These are phyloP conservation scores for Xestia ashworthii DNA, from an alignment of 2,888 invertebrate genomes.

Conservation along the genomic window DNA sequence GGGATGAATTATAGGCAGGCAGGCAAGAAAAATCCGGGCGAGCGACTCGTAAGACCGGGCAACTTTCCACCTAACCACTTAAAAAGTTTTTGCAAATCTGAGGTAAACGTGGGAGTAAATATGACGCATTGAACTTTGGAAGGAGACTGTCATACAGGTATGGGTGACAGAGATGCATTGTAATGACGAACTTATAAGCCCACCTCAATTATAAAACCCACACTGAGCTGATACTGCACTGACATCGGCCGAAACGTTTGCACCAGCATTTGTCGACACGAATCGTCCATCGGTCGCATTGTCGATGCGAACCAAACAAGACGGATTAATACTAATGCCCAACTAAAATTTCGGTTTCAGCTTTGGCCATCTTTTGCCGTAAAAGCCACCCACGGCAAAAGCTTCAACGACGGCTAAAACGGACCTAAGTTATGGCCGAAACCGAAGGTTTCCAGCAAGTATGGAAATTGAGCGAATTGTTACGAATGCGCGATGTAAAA, in stretches of 20 bases:
- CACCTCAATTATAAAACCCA: not conserved
- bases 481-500: too few species aligned
- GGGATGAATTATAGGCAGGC: slow-evolving; percentile 67
- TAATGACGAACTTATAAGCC: not conserved
- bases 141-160: not conserved
- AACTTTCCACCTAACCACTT: slow-evolving; percentile 69
- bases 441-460: too few species aligned
- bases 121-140: slow-evolving; percentile 15
- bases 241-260: not conserved
- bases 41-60: slow-evolving; percentile 34
- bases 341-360: not conserved
- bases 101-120: slow-evolving; percentile 27
- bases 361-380: not conserved
- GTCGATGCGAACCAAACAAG: not conserved
- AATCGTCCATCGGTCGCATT: not conserved
- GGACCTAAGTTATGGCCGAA: too few species aligned
- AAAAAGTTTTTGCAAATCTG: slow-evolving; percentile 70
- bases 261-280: not conserved
- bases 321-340: not conserved
- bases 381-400: too few species aligned
- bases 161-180: not conserved
- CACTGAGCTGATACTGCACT: not conserved
- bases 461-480: too few species aligned
- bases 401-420: too few species aligned
- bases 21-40: slow-evolving; percentile 62